These are phyloP conservation scores for Parnassius apollo DNA, from an alignment of 2,888 invertebrate genomes.

Conservation along the genomic window DNA sequence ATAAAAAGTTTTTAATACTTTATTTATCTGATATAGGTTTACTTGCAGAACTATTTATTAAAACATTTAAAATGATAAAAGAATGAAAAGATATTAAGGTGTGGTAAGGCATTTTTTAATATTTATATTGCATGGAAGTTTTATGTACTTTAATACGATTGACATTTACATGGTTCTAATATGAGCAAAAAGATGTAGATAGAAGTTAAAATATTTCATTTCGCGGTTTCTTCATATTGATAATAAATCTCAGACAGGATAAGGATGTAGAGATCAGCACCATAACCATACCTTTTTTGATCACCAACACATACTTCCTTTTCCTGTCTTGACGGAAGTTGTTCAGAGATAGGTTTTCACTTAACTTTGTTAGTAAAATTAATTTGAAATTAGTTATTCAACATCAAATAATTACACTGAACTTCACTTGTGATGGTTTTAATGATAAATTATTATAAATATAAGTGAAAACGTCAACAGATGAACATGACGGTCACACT, in stretches of 20 bases:
- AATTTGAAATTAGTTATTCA: slow-evolving; percentile 24
- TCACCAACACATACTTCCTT: slow-evolving; percentile 75
- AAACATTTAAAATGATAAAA: too few species aligned
- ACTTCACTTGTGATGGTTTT: slow-evolving; percentile 15
- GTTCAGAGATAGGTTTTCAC: slow-evolving; percentile 30
- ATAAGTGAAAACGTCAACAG: slow-evolving; percentile 39
- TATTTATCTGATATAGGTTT: too few species aligned
- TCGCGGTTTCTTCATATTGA: slow-evolving; percentile 15
- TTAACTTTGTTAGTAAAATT: slow-evolving; percentile 19
- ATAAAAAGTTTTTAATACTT: too few species aligned
- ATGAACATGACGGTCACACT: slow-evolving; percentile 29
- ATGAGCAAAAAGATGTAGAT: neutral
- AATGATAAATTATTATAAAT: slow-evolving; percentile 26
- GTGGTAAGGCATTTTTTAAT: too few species aligned
- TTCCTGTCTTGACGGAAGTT: slow-evolving; percentile 71
- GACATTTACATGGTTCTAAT: too few species aligned
- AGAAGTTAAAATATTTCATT: neutral
- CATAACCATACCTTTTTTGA: slow-evolving; percentile 48
- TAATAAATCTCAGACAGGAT: slow-evolving; percentile 45
- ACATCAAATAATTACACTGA: slow-evolving; percentile 16
- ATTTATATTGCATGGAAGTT: too few species aligned
- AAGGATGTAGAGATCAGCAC: slow-evolving; percentile 45
- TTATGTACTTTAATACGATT: too few species aligned
- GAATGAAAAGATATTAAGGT: too few species aligned
- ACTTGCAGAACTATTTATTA: too few species aligned